Evolutionary conservation across 2,888 invertebrate genomes (phyloP), one percentile per base, ranked within the genome.

Genomic region (Kuschelorhynchus macadamiae): DNA sequence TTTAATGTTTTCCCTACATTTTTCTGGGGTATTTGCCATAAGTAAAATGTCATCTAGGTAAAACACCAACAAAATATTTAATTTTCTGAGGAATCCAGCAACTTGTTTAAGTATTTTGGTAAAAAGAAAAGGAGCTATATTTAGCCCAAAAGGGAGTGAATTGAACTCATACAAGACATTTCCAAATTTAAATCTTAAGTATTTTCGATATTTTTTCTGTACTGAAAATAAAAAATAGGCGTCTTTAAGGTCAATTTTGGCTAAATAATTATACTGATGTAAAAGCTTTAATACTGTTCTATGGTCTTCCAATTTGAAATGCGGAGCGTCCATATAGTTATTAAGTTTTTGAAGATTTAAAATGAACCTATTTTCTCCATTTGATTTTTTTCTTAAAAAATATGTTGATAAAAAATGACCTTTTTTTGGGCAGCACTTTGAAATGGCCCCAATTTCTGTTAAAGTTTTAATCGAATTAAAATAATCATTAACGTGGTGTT

Each of bases 31-130:
- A 11, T 36, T 9, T 7, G 36, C 36, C 2, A 36, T 36, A 36
- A 36, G 36, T 11, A 36, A 36, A 36, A 36, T 36, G 3, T 36
- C 36, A 36, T 12, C 36, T 36, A 36, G 36, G 25, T 25, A 25
- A 25, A 25, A 5, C 7, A 16, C 18, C 12, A 21, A 1, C 49
- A 14, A 9, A 49, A 21, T 49, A 11, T 39, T 49, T 12, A 25
- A 36, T 11, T 36, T 36, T 36, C 12, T 36, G 12, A 36, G 36
- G 12, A 7, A 36, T n/a, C 36, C 36, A 36, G 11, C 11, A 11
- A 36, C 36, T 36, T 36, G 3, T 36, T 36, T 36, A 36, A 36
- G 36, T 36, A 36, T n/a, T 36, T 36, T 36, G 3, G 36, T 36
- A 12, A 36, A 36, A 11, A 36, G 12, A 36, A 36, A 36, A n/a